These are phyloP conservation scores for Eidolon helvum DNA, from an alignment of 2,113 vertebrate species.

Conservation along the genomic window DNA sequence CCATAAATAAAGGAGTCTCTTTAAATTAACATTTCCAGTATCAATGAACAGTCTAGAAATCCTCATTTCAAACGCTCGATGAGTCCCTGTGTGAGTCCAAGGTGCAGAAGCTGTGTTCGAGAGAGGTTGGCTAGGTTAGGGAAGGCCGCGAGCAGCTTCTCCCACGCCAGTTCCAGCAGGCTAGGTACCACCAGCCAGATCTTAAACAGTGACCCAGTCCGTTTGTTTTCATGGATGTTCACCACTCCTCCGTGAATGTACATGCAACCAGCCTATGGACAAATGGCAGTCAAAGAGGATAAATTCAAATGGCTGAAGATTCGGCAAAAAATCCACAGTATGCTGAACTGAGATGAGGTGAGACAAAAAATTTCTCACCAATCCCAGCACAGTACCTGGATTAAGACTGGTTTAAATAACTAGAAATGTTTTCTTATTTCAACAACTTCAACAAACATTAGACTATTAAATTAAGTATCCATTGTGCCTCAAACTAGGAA, in stretches of 20 bases:
- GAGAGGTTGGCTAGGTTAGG: constrained; percentile 91
- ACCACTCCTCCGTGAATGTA: constrained; percentile 98
- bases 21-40: constrained; percentile 57
- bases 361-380: background rate
- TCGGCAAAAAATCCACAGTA: background rate
- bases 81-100: constrained; percentile 97
- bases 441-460: constrained; percentile 22
- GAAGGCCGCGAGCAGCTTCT: constrained; percentile 92
- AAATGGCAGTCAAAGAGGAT: constrained; percentile 25
- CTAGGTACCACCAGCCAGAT: constrained; percentile 98
- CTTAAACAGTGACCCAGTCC: constrained; percentile 98
- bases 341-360: background rate
- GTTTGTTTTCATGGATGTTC: constrained; percentile 96
- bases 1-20: constrained; percentile 83
- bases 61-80: constrained; percentile 95
- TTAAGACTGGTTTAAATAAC: background rate
- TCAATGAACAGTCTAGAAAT: constrained; percentile 26
- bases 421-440: background rate
- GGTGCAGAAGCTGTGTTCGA: constrained; percentile 92
- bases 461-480: background rate
- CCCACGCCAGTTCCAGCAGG: constrained; percentile 97
- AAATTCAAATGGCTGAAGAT: constrained; percentile 6
- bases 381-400: background rate
- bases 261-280: constrained; percentile 95
- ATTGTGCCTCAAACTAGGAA: background rate